These are phyloP conservation scores for Contarinia nasturtii DNA, from an alignment of 1,140 invertebrate species.

Conservation along the genomic window DNA sequence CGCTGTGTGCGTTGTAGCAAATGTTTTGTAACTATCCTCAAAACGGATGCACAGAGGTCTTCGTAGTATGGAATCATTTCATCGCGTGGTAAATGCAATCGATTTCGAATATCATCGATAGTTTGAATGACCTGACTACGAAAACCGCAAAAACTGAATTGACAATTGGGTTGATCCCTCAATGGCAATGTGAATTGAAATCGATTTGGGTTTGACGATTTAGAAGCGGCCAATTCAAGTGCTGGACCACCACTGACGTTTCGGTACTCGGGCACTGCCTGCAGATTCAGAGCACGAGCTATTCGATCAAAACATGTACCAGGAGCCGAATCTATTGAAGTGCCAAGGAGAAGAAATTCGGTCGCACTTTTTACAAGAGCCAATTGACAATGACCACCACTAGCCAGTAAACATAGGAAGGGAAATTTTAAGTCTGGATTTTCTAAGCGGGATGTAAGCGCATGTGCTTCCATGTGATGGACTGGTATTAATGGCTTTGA, in stretches of 20 bases:
- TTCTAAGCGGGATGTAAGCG: constrained; percentile 65
- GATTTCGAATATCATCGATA: constrained; percentile 36
- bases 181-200: constrained; percentile 47
- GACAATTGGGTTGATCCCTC: constrained; percentile 43
- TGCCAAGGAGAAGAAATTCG: constrained; percentile 62
- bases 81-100: constrained; percentile 36
- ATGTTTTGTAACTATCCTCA: constrained; percentile 55
- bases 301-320: constrained; percentile 85
- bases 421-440: constrained; percentile 53
- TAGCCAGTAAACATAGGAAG: constrained; percentile 74
- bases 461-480: constrained; percentile 98
- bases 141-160: constrained; percentile 70
- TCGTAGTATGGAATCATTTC: constrained; percentile 53
- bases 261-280: constrained; percentile 53
- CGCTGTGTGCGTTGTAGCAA: constrained; percentile 62
- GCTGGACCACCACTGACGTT: constrained; percentile 61
- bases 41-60: constrained; percentile 74
- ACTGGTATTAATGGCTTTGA: constrained; percentile 83
- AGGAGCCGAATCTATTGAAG: constrained; percentile 65
- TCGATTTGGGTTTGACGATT: constrained; percentile 36
- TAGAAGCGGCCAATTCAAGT: constrained; percentile 59
- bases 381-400: constrained; percentile 80
- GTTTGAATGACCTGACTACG: constrained; percentile 31
- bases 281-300: constrained; percentile 67
- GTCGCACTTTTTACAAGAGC: constrained; percentile 54